Evolutionary conservation across 2,113 vertebrate species (phyloP), one percentile per base, ranked within the genome.

Genomic region (Microtus montanus): DNA sequence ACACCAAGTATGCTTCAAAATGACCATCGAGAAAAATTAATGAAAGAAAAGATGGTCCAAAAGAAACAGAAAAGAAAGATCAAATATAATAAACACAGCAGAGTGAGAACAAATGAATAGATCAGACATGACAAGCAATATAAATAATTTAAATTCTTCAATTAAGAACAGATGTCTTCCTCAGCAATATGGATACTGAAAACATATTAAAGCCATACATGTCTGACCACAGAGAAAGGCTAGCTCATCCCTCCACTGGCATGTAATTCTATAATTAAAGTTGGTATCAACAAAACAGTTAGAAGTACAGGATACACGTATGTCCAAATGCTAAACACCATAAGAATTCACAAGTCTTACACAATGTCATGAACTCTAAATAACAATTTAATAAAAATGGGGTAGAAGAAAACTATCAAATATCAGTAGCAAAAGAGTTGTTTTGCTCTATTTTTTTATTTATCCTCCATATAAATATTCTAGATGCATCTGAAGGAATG

Each of bases 121-220:
- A 92, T 52, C 71, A 88, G 80, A 95, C 87, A 87, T 89, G 90
- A 94, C 75, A 95, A 95, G 44, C 87, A 87, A 79, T 92, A 92
- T 68, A 83, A 96, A 96, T 95, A 93, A 94, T 82, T 96, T 96
- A 89, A 92, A 82, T 52, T 78, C 84, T 80, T 70, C 74, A 95
- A 92, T 96, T 94, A 94, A 97, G 96, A 95, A 41, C 91, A 96
- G 96, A 95, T 95, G 82, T 93, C 95, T 96, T 94, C 71, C 30
- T 90, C 35, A 90, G 80, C 71, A 92, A 77, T 90, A 93, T 93
- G 87, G 93, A 77, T 20, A 93, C 68, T 61, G 20, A 5, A 93
- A 88, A 85, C 84, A 90, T 93, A 85, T 63, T 95, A 44, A 64
- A 95, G 95, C 66, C 35, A 85, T 80, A 47, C 54, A 91, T n/a